Conservation (phyloP, 2,888 invertebrate genomes). For the Exephanes ischioxanthus region DNA sequence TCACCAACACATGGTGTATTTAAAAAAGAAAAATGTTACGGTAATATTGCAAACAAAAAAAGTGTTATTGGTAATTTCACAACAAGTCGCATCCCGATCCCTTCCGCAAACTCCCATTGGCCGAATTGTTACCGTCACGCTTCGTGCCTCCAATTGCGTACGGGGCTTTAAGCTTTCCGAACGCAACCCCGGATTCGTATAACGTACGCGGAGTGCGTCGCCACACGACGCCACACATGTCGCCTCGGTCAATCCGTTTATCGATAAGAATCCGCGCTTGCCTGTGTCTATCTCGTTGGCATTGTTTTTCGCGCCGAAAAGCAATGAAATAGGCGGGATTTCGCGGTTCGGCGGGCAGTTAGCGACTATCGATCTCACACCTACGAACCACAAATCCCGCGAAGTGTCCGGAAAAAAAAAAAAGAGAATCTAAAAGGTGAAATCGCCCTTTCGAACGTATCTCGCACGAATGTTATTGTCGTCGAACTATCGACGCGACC, state of each 20-base stretch:
- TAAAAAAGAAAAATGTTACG: too few relatives aligned
- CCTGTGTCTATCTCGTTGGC: not conserved
- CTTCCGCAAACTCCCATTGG: too few relatives aligned
- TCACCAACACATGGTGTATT: too few relatives aligned
- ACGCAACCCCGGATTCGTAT: not conserved
- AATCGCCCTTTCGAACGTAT: not conserved
- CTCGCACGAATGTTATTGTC: constrained; percentile 5
- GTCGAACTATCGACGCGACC: not conserved
- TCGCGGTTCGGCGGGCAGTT: constrained; percentile 32
- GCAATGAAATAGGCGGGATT: constrained; percentile 65
- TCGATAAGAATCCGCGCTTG: not conserved
- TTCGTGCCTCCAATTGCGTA: too few relatives aligned
- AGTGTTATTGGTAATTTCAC: too few relatives aligned
- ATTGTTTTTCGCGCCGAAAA: constrained; percentile 69
- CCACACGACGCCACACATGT: not conserved
- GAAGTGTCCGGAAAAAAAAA: not conserved
- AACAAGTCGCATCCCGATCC: too few relatives aligned
- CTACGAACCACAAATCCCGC: constrained; percentile 3
- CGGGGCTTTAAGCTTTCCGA: not conserved
- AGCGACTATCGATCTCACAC: constrained; percentile 17
- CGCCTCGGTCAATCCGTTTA: not conserved
- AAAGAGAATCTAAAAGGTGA: not conserved
- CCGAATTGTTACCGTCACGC: too few relatives aligned
- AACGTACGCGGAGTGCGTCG: not conserved
- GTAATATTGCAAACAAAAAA: too few relatives aligned